Base-by-base conservation (phyloP, 2,113 vertebrate species). In the Phaethon lepturus region DNA sequence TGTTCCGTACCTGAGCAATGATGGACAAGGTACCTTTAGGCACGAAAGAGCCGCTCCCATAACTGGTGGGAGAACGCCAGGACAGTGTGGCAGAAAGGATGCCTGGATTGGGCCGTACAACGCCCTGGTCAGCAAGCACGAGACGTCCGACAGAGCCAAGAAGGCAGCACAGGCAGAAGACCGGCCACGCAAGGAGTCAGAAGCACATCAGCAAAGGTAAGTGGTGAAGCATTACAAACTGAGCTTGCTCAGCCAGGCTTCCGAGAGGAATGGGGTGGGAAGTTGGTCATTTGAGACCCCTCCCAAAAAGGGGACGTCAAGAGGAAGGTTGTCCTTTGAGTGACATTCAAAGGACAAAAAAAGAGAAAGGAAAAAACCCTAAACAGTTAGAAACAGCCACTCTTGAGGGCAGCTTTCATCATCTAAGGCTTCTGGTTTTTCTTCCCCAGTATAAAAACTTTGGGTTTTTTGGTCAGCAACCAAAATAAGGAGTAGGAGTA, bases 101-200 rank as follows among this genome's bases (percentile, higher is more conserved):
- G 2, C 17, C 33, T 62, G 56, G 52, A 18, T 7, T 11, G 10
- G 59, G 68, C 73, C 4, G 0, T 13, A 35, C 9, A 44, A 10
- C 0, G 3, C 4, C 22, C 10, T 24, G 64, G 22, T 2, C 56
- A 62, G 44, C 14, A 67, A 2, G 1, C 35, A 45, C 18, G 4
- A 40, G 11, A 3, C 25, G n/a, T 25, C 23, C 4, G 3, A 40
- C 4, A 33, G 28, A 68, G 28, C 19, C 69, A 38, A 49, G 68
- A 13, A 9, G 33, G 73, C 15, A 80, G 67, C 45, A 28, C n/a
- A 14, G 24, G 40, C 28, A n/a, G 42, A 74, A 83, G 38, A 35
- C 8, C 5, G 19, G 31, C n/a, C 22, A 1, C 31, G 28, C 16
- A 40, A 23, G 33, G 33, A 80, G 24, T 7, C 1, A 1, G 47